These are phyloP conservation scores for Agapornis canus DNA, from an alignment of 2,797 vertebrate species.

Conservation along the genomic window DNA sequence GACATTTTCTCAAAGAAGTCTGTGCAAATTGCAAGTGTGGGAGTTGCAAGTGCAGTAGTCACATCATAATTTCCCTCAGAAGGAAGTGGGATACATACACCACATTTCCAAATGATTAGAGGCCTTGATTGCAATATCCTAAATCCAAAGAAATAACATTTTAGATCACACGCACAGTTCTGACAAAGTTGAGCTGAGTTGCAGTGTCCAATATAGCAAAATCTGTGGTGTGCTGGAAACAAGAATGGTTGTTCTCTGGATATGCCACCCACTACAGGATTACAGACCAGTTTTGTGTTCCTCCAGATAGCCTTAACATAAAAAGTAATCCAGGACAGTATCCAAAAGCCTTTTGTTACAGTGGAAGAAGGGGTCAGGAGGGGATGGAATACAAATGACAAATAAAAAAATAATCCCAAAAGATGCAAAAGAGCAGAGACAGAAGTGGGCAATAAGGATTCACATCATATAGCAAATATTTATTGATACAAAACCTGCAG, in stretches of 20 bases:
- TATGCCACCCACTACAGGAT: neutral
- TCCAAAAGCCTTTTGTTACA: neutral
- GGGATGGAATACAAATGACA: neutral
- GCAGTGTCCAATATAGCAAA: neutral
- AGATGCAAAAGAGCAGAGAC: neutral
- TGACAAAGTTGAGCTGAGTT: fast-evolving
- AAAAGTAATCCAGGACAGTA: neutral
- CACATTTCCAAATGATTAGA: neutral
- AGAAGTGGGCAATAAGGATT: neutral
- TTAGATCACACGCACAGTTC: neutral
- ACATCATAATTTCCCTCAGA: conserved; percentile 15
- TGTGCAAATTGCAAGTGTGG: neutral
- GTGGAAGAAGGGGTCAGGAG: neutral
- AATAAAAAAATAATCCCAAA: neutral
- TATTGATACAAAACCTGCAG: neutral
- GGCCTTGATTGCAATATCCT: neutral
- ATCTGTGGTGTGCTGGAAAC: neutral
- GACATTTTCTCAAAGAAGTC: conserved; percentile 28
- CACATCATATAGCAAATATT: neutral
- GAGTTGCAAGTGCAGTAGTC: conserved; percentile 14
- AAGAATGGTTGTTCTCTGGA: neutral
- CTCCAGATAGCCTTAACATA: neutral
- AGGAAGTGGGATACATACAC: neutral
- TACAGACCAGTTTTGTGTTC: neutral
- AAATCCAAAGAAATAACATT: neutral